Evolutionary conservation across 1,140 invertebrate genomes (phyloP), one percentile per base, ranked within the genome.

Genomic region (Lepidurus packardi): DNA sequence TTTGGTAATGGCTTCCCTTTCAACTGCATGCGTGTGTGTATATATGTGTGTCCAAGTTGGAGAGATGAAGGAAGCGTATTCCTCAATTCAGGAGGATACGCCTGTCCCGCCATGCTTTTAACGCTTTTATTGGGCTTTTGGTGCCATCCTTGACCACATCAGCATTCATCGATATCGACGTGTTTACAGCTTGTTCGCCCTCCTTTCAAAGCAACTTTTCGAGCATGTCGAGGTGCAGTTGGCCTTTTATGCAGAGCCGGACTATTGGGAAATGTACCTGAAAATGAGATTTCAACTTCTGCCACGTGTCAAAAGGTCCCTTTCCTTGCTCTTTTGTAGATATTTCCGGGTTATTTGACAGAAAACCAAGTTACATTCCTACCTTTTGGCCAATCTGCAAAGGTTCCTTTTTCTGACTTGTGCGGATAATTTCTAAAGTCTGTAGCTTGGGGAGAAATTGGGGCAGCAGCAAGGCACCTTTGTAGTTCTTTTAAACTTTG

Each of bases 101-200:
- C 6, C 13, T 65, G 47, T 21, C 13, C 16, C 21, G 6, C 13
- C 53, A 4, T 13, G 2, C n/a, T 16, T 21, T 65, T 21, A 65
- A 9, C 53, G 53, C 16, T 21, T 65, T 65, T 21, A 65, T n/a
- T 65, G 13, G 21, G 53, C 53, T 65, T 3, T n/a, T 16, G 53
- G 53, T 65, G 53, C 21, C 53, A 5, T 16, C 21, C 53, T 21
- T 65, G 53, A 65, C 53, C 53, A 65, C 53, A 65, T 65, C 53
- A 65, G 53, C 53, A 65, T 65, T n/a, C 53, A 21, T 13, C 53
- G 53, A 65, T 65, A 65, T 65, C 53, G 53, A 65, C 53, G 21
- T 65, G 53, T 65, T 65, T 65, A 65, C 53, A 65, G 53, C 53
- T 65, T 16, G 53, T 65, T 65, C 4, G 53, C 53, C 21, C 53